Conservation (phyloP, 2,113 vertebrate genomes). For the Macquaria ambigua region DNA sequence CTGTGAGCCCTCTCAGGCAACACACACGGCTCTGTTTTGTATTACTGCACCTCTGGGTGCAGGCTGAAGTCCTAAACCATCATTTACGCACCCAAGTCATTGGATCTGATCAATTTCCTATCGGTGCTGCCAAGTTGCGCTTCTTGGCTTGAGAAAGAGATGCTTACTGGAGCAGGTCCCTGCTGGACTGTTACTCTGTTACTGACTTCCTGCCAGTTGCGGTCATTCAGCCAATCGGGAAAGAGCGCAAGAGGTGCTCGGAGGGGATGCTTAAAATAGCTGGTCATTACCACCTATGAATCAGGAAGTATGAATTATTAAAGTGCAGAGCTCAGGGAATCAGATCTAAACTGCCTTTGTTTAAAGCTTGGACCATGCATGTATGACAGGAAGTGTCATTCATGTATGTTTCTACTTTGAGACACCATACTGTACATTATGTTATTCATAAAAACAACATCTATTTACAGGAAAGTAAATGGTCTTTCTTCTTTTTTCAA, state of each 20-base stretch:
- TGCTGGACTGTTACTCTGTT: constrained; percentile 16
- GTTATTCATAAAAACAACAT: neutral
- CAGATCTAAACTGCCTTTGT: constrained; percentile 4
- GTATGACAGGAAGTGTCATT: neutral
- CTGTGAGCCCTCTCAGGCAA: constrained; percentile 10
- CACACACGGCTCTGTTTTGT: constrained; percentile 21
- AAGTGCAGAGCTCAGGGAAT: constrained; percentile 34
- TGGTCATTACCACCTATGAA: constrained; percentile 66
- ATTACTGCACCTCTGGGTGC: constrained; percentile 11
- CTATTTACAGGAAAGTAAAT: neutral
- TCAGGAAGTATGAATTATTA: constrained; percentile 67
- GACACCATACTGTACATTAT: neutral
- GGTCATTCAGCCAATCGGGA: constrained; percentile 45
- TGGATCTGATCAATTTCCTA: constrained; percentile 64
- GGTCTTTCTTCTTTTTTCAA: neutral
- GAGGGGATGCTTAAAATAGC: constrained; percentile 64
- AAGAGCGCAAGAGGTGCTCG: constrained; percentile 1
- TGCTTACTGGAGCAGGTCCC: constrained; percentile 34
- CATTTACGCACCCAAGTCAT: constrained; percentile 58
- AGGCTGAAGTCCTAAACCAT: constrained; percentile 55
- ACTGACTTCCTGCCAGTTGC: constrained; percentile 48
- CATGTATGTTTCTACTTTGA: neutral
- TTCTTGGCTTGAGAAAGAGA: constrained; percentile 44
- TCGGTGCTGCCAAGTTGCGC: constrained; percentile 38
- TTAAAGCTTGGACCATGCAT: neutral